These are phyloP conservation scores for Atrina japonica DNA, from an alignment of 2,888 invertebrate genomes.

Conservation along the genomic window DNA sequence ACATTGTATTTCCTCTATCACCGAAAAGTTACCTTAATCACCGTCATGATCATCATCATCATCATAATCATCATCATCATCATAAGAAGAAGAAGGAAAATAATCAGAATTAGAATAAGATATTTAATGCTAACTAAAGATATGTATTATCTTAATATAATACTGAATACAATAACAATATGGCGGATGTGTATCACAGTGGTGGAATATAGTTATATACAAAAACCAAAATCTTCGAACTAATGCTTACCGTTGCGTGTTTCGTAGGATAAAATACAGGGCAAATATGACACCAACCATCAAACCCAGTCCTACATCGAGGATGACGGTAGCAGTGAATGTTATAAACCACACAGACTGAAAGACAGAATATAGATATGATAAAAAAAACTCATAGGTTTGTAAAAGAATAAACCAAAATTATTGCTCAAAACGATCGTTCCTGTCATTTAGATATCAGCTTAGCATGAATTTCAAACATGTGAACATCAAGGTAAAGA, in stretches of 20 bases:
- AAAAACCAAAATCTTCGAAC: not conserved
- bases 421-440: no score
- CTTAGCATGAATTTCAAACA: no score
- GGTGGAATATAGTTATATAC: no score
- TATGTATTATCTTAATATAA: no score
- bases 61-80: no score
- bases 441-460: not conserved
- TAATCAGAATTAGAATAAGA: no score
- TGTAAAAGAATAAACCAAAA: not conserved
- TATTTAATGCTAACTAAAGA: no score
- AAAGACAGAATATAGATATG: slow-evolving; percentile 16
- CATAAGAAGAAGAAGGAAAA: not conserved
- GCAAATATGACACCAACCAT: slow-evolving; percentile 62
- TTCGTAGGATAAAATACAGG: slow-evolving; percentile 60
- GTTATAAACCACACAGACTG: slow-evolving; percentile 87
- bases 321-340: slow-evolving; percentile 87
- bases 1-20: no score
- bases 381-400: not conserved
- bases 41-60: no score
- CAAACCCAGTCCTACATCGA: slow-evolving; percentile 92
- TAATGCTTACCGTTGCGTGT: slow-evolving; percentile 64
- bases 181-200: not conserved
- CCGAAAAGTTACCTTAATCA: no score
- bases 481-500: no score
- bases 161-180: not conserved